Evolutionary conservation across 2,888 invertebrate genomes (phyloP), one percentile per base, ranked within the genome.

Genomic region (Glaucopsyche alexis): DNA sequence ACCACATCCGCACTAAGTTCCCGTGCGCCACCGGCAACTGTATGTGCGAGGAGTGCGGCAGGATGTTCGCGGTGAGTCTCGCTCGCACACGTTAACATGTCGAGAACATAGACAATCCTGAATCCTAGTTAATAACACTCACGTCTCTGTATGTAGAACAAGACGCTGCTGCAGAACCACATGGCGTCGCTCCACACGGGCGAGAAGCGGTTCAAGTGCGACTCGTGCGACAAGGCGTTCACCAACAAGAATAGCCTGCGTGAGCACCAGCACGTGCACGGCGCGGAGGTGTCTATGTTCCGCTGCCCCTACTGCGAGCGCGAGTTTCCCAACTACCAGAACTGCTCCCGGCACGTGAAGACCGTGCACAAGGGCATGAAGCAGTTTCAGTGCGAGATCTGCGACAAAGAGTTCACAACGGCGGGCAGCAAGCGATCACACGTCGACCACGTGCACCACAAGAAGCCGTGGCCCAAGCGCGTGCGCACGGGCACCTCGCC

Each of bases 401-500:
- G 71, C 64, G 72, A 65, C 49, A 72, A 72, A 65, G n/a, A 64
- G 72, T 60, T 72, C 29, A 29, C 72, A 38, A 65, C 72, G n/a
- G 72, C 64, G 47, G 72, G 47, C 3, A 29, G 45, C 14, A 47
- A 64, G 47, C 60, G 64, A 19, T 64, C 60, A 29, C 71, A 71
- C 38, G 64, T 71, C 60, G 42, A 60, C 19, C 71, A 71, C 71
- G 71, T 71, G 45, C 71, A 71, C 71, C 71, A 71, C 45, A 60
- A 64, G 19, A 45, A 64, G 71, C 71, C 71, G 19, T 47, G 71
- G 29, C 71, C 71, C 64, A 45, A 45, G 19, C 71, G 71, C 6
- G 64, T 45, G 38, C 64, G 71, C 7, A 45, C 71, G 9, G 47
- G 60, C 0, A 19, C 19, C 29, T 11, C 55, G 29, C 71, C 13